phyloP scores from a whole-genome alignment of 2,888 invertebrate genomes.

The Stenurella melanura region DNA sequence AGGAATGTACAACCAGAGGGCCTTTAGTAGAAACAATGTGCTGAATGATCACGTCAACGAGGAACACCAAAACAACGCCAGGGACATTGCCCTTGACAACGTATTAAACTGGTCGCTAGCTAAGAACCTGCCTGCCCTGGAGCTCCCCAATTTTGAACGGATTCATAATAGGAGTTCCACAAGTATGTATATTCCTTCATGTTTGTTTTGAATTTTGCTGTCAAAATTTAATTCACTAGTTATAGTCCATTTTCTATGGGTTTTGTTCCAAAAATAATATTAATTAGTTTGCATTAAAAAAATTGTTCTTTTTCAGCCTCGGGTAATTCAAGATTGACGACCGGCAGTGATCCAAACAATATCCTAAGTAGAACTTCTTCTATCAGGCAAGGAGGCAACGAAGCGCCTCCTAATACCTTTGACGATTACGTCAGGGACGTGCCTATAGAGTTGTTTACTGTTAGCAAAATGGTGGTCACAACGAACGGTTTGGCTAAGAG shows the following conservation, averaged over 20 bases:
- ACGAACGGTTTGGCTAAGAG: conserved; percentile 43
- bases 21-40: conserved; percentile 37
- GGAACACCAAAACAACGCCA: conserved; percentile 39
- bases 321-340: conserved; percentile 55
- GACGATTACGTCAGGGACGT: conserved; percentile 69
- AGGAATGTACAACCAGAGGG: conserved; percentile 66
- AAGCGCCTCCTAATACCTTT: conserved; percentile 46
- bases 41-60: conserved; percentile 32
- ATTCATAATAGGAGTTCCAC: conserved; percentile 46
- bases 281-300: too few relatives aligned
- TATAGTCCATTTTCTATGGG: too few relatives aligned
- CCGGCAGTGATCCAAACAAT: conserved; percentile 48
- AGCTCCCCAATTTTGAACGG: conserved; percentile 56
- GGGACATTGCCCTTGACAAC: conserved; percentile 67
- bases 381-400: conserved; percentile 16
- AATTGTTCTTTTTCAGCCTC: conserved; percentile 55
- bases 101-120: conserved; percentile 71
- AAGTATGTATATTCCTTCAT: conserved; percentile 12
- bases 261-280: too few relatives aligned
- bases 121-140: conserved; percentile 66
- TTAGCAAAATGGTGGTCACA: conserved; percentile 67
- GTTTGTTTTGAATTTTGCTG: background rate
- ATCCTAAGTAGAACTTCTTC: conserved; percentile 53
- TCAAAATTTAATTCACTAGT: too few relatives aligned
- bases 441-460: conserved; percentile 70